phyloP scores from a whole-genome alignment of 64 coral and sea anemone genomes.

The Stichodactyla mertensii region DNA sequence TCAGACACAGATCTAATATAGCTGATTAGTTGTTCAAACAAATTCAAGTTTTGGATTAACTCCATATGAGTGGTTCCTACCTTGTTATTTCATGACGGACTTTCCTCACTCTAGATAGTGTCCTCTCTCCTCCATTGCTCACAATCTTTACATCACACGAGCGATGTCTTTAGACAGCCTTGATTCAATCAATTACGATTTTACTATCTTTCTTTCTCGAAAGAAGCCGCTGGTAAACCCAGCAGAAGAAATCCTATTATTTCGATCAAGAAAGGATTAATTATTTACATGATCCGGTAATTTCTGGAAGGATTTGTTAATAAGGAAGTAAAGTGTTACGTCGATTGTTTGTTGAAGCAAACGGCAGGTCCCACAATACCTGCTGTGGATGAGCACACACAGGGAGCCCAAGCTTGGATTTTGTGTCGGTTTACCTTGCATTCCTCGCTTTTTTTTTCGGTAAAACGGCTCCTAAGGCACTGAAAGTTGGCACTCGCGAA shows the following conservation, averaged over 20 bases:
- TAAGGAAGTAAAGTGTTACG: neutral
- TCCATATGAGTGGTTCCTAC: neutral
- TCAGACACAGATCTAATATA: no score
- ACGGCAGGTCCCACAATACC: neutral
- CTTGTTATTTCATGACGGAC: neutral
- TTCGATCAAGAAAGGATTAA: neutral
- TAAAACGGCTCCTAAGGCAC: no score
- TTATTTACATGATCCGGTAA: neutral
- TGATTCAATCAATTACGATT: neutral
- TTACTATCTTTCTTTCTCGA: neutral
- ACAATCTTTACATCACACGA: neutral
- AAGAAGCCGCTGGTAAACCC: slow-evolving; percentile 7
- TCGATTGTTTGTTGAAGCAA: slow-evolving; percentile 3
- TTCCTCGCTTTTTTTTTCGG: no score
- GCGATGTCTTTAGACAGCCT: neutral
- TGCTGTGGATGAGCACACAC: neutral
- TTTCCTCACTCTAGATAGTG: neutral
- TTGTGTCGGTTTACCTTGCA: no score
- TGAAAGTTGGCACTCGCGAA: no score
- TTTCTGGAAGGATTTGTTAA: slow-evolving; percentile 17
- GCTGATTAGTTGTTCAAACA: neutral
- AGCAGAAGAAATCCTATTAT: neutral
- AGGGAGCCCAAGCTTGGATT: no score
- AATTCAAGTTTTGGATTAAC: neutral
- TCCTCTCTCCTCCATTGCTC: neutral